Evolutionary conservation across 2,797 vertebrate genomes (phyloP), one percentile per base, ranked within the genome.

Genomic region (Etheostoma nigrum): DNA sequence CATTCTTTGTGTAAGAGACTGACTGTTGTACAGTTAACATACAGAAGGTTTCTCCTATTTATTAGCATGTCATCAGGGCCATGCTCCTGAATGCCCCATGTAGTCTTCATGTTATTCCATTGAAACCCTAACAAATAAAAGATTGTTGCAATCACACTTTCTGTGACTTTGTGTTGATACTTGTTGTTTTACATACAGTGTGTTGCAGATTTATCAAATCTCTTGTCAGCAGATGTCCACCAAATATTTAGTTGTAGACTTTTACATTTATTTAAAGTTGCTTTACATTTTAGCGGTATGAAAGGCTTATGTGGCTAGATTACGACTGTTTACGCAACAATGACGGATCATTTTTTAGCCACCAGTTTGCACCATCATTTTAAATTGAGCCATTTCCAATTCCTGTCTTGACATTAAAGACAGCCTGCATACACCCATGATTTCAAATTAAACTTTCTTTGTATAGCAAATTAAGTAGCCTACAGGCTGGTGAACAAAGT

Each of bases 51-150:
- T 69, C 81, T 90, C 82, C 86, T 95, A 94, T 95, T 95, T 95
- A 95, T 95, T 88, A 91, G 88, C 86, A 85, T 90, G 86, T 90
- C 70, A 40, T 84, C 83, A 79, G 90, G 88, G 67, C 80, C 15
- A 6, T 61, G 78, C 64, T 90, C 84, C 88, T 77, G 76, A 77
- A 82, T 3, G 74, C 76, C 58, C 79, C 82, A 64, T 94, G 88
- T 95, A 92, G 88, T 88, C 88, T 74, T 72, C 83, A 84, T 91
- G 89, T 92, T 93, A 90, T 89, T 91, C 74, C 82, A 74, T 74
- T 82, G 70, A 91, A 83, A 91, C 67, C 61, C 78, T 91, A 92
- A 94, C 84, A 62, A 94, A 95, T 94, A 93, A 95, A 92, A 78
- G 62, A 63, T 86, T n/a, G 16, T 86, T 83, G 89, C 60, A 72